Base-by-base conservation (phyloP, 2,797 vertebrate species). In the Peromyscus eremicus region DNA sequence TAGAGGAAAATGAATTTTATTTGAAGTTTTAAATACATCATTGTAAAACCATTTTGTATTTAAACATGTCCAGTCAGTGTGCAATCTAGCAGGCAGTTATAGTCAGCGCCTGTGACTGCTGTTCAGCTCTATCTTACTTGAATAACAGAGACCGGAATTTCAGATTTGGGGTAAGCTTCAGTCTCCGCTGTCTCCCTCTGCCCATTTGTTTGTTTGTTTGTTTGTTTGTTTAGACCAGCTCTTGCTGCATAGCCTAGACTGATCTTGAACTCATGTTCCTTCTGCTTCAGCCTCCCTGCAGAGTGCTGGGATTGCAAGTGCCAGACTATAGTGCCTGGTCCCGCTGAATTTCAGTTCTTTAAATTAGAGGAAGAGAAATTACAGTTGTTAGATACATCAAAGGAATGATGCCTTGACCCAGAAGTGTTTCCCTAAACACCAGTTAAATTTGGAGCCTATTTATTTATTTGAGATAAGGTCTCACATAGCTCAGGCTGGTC, bases 11-110 rank as follows among this genome's bases (percentile, higher is more conserved):
- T 91, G 14, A 70, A 70, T 83, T 68, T 94, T 94, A 85, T 73
- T 91, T 89, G n/a, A 96, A 37, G 21, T 84, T 91, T 96, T 95
- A 87, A 94, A 32, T 86, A 40, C 77, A 88, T 92, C 29, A 49
- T 40, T 94, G 55, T 68, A 77, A 90, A 89, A 40, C 43, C 27
- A 55, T 75, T 49, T 96, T 55, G 34, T 86, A n/a, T 80, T 87
- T 95, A 57, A 83, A 80, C 52, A 77, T 70, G 34, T 40, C 19
- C 40, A 49, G 40, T 89, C 60, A 64, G 6, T 77, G 17, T 76
- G 37, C 83, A 82, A 90, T 85, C 95, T 75, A 77, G 16, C 92
- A 75, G 19, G 32, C 64, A 34, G 25, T 55, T 76, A 21, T 87
- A 25, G 52, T 84, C 92, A 83, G 82, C 27, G n/a, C 23, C 52